Evolutionary conservation across 2,113 vertebrate species (phyloP).

Genomic region (Apodemus sylvaticus): DNA sequence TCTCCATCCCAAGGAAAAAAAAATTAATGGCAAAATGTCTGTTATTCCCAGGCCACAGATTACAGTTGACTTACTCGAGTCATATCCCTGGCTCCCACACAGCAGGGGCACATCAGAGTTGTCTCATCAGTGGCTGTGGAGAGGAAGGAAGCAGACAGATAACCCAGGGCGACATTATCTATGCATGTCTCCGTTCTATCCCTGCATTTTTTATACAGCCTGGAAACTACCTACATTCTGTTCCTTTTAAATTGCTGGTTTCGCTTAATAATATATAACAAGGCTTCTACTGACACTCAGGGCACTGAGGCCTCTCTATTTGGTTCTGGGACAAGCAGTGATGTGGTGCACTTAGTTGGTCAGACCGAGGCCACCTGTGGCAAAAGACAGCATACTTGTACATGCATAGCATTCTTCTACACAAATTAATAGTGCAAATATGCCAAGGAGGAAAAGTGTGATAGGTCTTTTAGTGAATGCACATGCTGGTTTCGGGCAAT

Average conservation of each 20-base stretch:
- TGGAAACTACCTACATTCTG: background rate
- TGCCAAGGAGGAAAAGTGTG: background rate
- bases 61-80: background rate
- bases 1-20: background rate
- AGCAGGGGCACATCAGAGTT: background rate
- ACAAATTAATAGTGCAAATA: background rate
- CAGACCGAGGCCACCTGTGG: accelerated
- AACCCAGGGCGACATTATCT: background rate
- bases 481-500: conserved; percentile 31
- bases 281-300: background rate
- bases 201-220: background rate
- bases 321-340: background rate
- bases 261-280: background rate
- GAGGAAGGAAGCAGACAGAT: background rate
- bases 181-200: background rate
- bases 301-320: background rate
- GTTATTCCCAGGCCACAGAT: background rate
- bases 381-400: background rate
- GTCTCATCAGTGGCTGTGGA: background rate
- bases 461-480: conserved; percentile 50
- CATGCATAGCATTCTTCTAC: background rate
- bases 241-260: background rate
- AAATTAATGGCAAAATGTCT: background rate
- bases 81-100: background rate
- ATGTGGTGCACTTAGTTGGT: too few relatives aligned